A percentile compares a stretch with the other conserved stretches of the same genome.
Conservation (phyloP, 1,140 invertebrate species). For the Brachionus rubens region DNA sequence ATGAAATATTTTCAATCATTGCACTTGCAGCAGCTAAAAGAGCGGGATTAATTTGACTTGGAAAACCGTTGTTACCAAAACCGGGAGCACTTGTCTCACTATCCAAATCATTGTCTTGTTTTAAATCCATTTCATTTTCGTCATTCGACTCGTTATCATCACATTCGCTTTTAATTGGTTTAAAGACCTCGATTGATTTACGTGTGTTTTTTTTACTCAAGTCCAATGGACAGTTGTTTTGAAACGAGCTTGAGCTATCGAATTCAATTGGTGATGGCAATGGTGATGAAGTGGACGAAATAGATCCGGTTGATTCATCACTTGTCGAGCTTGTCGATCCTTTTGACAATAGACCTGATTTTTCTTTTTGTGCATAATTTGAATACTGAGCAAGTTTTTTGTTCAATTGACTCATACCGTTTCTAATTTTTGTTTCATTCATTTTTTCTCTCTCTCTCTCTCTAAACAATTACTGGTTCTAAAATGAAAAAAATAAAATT, state of each 20-base stretch:
- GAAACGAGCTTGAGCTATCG: background rate
- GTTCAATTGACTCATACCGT: background rate
- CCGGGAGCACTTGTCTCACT: background rate
- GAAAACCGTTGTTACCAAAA: background rate
- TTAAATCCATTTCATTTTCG: background rate
- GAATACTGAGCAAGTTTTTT: slow-evolving; percentile 2
- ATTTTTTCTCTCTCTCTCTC: background rate
- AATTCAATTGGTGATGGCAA: slow-evolving; percentile 11
- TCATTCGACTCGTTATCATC: background rate
- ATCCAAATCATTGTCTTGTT: background rate
- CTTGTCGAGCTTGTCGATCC: slow-evolving; percentile 16
- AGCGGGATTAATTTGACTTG: background rate
- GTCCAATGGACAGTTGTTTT: slow-evolving; percentile 7
- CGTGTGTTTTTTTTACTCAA: background rate
- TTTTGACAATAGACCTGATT: background rate
- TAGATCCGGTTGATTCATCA: background rate
- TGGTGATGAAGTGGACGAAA: slow-evolving; percentile 1
- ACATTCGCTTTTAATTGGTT: background rate
- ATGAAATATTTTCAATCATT: background rate
- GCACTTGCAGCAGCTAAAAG: slow-evolving; percentile 3
- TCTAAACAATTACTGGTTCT: background rate
- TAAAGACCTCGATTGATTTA: background rate
- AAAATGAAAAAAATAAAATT: background rate
- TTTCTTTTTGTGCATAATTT: background rate
- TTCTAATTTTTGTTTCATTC: slow-evolving; percentile 14